Conservation (phyloP, 1,140 invertebrate species). For the Dreissena rostriformis region DNA sequence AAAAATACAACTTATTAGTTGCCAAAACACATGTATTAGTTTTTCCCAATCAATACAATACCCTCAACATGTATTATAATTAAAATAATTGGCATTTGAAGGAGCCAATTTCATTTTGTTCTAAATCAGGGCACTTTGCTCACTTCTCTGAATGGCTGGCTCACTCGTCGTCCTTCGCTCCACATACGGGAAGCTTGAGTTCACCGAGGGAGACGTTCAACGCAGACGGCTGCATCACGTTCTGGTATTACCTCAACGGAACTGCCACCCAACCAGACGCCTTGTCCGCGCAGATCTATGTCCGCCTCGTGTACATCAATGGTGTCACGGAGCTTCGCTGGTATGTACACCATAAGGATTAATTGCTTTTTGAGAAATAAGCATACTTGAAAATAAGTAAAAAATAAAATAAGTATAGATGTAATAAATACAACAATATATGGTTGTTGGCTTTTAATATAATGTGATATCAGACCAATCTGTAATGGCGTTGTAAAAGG, state of each 20-base stretch:
- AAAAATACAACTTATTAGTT: not conserved
- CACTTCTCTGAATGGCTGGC: slow-evolving; percentile 10
- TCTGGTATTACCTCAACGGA: slow-evolving; percentile 42
- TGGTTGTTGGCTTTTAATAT: not conserved
- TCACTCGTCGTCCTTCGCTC: not conserved
- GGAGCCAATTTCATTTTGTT: not conserved
- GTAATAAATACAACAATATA: no score
- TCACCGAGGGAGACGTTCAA: slow-evolving; percentile 17
- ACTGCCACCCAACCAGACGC: slow-evolving; percentile 18
- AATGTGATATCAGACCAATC: not conserved
- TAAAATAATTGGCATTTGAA: not conserved
- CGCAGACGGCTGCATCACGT: slow-evolving; percentile 29
- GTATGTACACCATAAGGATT: not conserved
- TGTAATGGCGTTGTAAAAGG: not conserved
- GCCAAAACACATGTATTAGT: not conserved
- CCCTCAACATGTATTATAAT: not conserved
- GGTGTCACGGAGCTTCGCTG: slow-evolving; percentile 7
- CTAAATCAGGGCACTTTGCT: slow-evolving; percentile 5
- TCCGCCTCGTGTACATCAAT: slow-evolving; percentile 10
- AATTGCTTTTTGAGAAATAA: no score
- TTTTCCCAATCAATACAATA: not conserved
- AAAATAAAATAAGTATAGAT: no score
- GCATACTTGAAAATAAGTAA: no score
- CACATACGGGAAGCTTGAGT: not conserved
- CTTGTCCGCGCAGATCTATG: slow-evolving; percentile 21